phyloP scores from a whole-genome alignment of 2,113 vertebrate species.

The Dipodomys stephensi region DNA sequence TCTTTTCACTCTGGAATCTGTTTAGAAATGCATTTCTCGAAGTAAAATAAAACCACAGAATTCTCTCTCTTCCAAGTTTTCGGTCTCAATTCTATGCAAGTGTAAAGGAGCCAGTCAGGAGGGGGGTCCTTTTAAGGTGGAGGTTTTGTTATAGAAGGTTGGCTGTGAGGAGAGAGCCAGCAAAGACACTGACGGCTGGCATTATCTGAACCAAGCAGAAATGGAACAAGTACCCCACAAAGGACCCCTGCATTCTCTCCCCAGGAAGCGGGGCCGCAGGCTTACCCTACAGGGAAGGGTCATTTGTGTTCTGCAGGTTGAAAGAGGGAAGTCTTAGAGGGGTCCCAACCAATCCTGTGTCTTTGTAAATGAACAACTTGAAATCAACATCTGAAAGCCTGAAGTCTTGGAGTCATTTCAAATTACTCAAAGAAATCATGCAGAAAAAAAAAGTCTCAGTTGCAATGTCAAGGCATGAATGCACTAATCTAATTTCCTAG shows the following conservation, averaged over 20 bases:
- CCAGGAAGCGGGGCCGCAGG: not conserved
- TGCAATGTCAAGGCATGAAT: conserved; percentile 19
- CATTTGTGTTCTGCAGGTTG: not conserved
- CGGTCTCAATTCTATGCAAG: not conserved
- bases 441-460: not conserved
- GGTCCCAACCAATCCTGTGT: not conserved
- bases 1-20: not conserved
- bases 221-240: not conserved
- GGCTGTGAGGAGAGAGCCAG: not conserved
- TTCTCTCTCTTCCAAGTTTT: conserved; percentile 34
- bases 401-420: conserved; percentile 11
- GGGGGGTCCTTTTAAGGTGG: not conserved
- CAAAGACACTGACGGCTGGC: not conserved
- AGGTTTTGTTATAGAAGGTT: not conserved
- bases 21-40: conserved; percentile 9
- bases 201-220: not conserved
- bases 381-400: conserved; percentile 30
- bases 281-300: not conserved
- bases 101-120: not conserved
- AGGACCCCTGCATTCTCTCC: not conserved
- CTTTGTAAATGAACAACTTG: conserved; percentile 26
- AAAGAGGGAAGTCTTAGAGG: not conserved
- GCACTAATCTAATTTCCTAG: not conserved
- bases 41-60: conserved; percentile 36
- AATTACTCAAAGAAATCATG: conserved; percentile 46